Conservation (phyloP, 2,113 vertebrate genomes). For the Merops nubicus region DNA sequence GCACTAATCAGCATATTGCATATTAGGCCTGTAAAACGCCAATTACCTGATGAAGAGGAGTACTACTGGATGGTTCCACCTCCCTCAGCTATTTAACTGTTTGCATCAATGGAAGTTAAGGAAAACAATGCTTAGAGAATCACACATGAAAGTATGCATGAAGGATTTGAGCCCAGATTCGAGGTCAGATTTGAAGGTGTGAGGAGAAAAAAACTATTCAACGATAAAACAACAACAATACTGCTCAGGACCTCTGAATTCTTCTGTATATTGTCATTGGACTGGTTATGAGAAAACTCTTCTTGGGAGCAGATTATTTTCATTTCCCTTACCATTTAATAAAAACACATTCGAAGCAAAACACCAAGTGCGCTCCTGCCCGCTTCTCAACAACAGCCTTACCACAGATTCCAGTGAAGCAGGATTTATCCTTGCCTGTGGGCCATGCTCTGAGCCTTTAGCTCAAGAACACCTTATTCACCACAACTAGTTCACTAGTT, state of each 20-base stretch:
- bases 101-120: not conserved
- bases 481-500: too few relatives aligned
- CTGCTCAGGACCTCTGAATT: not conserved
- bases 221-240: not conserved
- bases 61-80: not conserved
- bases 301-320: not conserved
- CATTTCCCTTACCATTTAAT: not conserved
- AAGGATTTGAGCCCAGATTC: not conserved
- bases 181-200: not conserved
- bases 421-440: not conserved
- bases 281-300: not conserved
- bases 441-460: not conserved
- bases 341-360: not conserved
- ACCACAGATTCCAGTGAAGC: not conserved
- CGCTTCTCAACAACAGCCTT: not conserved
- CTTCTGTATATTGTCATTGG: not conserved
- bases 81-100: conserved; percentile 10
- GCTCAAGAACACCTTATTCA: conserved; percentile 18
- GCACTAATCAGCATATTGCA: conserved; percentile 16
- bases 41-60: conserved; percentile 15
- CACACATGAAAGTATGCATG: not conserved
- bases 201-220: not conserved
- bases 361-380: not conserved
- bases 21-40: not conserved
- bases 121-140: not conserved